Evolutionary conservation across 1,140 invertebrate genomes (phyloP).

Genomic region (Camponotus floridanus): DNA sequence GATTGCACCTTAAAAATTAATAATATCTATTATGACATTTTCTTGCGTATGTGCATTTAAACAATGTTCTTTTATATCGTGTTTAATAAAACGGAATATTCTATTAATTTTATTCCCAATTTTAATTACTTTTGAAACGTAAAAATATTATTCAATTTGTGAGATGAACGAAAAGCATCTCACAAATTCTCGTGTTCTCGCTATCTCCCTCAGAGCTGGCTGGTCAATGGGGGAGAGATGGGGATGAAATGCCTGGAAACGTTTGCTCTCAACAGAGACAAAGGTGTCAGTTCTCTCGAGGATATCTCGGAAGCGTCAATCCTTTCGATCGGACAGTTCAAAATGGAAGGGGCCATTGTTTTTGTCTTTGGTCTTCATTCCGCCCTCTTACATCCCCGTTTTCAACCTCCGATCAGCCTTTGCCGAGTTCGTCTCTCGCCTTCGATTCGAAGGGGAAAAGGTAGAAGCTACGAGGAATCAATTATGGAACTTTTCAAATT

Average conservation of each 20-base stretch:
- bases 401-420: constrained; percentile 34
- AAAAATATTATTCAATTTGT: constrained; percentile 39
- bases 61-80: neutral
- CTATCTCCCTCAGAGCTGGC: constrained; percentile 28
- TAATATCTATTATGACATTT: neutral
- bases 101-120: neutral
- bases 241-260: constrained; percentile 63
- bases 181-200: constrained; percentile 41
- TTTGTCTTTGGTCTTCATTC: constrained; percentile 80
- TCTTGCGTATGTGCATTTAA: neutral
- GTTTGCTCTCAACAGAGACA: constrained; percentile 77
- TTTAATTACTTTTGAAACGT: neutral
- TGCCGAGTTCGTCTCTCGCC: constrained; percentile 61
- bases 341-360: constrained; percentile 79
- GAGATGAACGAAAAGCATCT: constrained; percentile 32
- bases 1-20: neutral
- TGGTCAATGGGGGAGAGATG: constrained; percentile 35
- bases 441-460: constrained; percentile 53
- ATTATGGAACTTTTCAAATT: constrained; percentile 87
- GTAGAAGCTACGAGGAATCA: constrained; percentile 81
- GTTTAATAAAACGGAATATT: neutral
- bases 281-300: constrained; percentile 81
- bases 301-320: constrained; percentile 83
- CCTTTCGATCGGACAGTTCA: constrained; percentile 82
- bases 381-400: constrained; percentile 72